phyloP scores from a whole-genome alignment of 2,888 invertebrate genomes.

The Hemistola chrysoprasaria region DNA sequence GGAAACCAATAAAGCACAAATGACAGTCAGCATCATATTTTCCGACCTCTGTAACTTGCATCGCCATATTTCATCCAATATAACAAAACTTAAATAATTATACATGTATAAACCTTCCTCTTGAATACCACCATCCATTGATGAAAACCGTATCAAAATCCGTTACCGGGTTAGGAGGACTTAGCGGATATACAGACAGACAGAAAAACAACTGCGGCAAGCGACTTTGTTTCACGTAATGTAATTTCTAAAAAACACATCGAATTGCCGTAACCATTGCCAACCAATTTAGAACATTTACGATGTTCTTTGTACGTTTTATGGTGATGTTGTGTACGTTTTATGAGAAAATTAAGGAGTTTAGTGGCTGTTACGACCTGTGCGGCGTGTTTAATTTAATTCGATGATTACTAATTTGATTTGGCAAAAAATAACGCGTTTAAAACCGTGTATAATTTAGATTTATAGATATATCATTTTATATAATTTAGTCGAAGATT shows the following conservation, averaged over 20 bases:
- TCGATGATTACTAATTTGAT: constrained; percentile 3
- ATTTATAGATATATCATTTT: background rate
- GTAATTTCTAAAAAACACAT: background rate
- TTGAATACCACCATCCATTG: too few species aligned
- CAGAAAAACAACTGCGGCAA: too few species aligned
- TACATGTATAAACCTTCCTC: too few species aligned
- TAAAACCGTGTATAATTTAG: background rate
- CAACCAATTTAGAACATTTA: constrained; percentile 26
- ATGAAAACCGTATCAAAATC: too few species aligned
- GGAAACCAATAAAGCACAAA: too few species aligned
- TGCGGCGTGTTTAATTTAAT: constrained; percentile 12
- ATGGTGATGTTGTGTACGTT: constrained; percentile 22
- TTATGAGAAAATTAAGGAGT: constrained; percentile 20
- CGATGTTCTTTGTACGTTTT: constrained; percentile 13
- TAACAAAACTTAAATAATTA: too few species aligned
- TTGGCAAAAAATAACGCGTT: background rate
- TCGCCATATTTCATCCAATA: too few species aligned
- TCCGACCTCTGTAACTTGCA: too few species aligned
- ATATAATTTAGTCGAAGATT: background rate
- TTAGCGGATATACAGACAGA: too few species aligned
- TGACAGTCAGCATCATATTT: too few species aligned
- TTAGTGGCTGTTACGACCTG: constrained; percentile 10
- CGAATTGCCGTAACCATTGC: constrained; percentile 18
- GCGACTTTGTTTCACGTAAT: too few species aligned
- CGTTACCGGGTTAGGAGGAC: too few species aligned